phyloP scores from a whole-genome alignment of 53 echinoderm and acorn worm genomes.

The Actinopyga echinites region DNA sequence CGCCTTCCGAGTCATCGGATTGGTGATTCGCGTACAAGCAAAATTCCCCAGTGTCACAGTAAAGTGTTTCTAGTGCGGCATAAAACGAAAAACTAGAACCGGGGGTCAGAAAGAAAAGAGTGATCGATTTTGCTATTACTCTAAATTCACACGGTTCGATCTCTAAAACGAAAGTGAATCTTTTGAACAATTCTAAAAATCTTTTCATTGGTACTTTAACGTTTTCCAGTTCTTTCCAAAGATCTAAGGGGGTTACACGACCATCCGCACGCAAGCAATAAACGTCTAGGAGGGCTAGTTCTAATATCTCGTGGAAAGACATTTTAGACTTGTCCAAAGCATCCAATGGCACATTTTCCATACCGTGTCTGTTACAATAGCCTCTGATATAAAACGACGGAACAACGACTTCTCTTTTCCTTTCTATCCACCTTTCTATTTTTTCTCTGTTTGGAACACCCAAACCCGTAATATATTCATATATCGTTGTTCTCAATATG shows the following conservation, averaged over 20 bases:
- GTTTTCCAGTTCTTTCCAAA: background rate
- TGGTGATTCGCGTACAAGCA: background rate
- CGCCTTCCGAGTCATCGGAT: background rate
- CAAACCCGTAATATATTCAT: background rate
- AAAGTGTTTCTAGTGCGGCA: background rate
- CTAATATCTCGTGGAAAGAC: background rate
- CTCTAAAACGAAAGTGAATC: background rate
- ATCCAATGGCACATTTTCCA: background rate
- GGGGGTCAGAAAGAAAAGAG: background rate
- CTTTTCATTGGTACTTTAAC: background rate
- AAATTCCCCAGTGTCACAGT: background rate
- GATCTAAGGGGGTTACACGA: background rate
- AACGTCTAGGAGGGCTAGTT: background rate
- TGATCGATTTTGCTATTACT: background rate
- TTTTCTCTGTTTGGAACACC: background rate
- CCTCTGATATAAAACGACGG: background rate
- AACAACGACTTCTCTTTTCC: background rate
- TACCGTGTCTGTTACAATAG: background rate
- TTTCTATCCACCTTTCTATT: background rate
- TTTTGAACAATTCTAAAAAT: background rate
- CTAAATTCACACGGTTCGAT: background rate
- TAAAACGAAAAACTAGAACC: background rate
- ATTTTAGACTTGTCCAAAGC: background rate
- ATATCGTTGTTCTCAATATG: background rate
- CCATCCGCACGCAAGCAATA: background rate